phyloP scores from a whole-genome alignment of 1,140 invertebrate species.

The Pachypsylla venusta region DNA sequence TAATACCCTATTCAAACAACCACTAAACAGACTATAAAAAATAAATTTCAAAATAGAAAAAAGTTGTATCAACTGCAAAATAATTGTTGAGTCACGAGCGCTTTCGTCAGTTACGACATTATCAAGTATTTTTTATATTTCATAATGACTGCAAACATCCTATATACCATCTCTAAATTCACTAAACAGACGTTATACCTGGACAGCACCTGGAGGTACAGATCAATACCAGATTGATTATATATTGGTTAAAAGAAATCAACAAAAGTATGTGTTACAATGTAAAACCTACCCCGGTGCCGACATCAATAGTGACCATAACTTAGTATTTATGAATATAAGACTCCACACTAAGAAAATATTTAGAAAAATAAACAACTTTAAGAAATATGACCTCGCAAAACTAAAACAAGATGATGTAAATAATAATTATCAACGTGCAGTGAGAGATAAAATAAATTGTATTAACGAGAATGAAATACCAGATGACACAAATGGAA shows the following conservation, averaged over 20 bases:
- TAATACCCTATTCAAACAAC: constrained; percentile 11
- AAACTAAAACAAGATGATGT: not conserved
- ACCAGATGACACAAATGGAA: not conserved
- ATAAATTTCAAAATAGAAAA: too few species aligned
- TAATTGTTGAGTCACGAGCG: too few species aligned
- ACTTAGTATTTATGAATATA: constrained; percentile 8
- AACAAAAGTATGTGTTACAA: not conserved
- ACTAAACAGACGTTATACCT: constrained; percentile 7
- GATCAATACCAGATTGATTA: constrained; percentile 11
- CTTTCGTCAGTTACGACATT: too few species aligned
- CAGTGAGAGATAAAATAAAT: not conserved
- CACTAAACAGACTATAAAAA: too few species aligned
- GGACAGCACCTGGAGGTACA: constrained; percentile 8
- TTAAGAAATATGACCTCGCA: constrained; percentile 4
- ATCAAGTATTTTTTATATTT: too few species aligned
- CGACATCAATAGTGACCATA: constrained; percentile 12
- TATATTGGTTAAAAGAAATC: constrained; percentile 1
- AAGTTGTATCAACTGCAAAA: too few species aligned
- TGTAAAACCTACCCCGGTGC: constrained; percentile 11
- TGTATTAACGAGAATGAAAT: not conserved
- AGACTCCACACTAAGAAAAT: constrained; percentile 2
- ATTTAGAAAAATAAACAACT: not conserved
- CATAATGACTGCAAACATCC: too few species aligned
- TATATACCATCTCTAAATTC: too few species aligned
- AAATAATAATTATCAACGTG: not conserved